Evolutionary conservation across 2,888 invertebrate species (phyloP).

Genomic region (Eurytoma adleriae): DNA sequence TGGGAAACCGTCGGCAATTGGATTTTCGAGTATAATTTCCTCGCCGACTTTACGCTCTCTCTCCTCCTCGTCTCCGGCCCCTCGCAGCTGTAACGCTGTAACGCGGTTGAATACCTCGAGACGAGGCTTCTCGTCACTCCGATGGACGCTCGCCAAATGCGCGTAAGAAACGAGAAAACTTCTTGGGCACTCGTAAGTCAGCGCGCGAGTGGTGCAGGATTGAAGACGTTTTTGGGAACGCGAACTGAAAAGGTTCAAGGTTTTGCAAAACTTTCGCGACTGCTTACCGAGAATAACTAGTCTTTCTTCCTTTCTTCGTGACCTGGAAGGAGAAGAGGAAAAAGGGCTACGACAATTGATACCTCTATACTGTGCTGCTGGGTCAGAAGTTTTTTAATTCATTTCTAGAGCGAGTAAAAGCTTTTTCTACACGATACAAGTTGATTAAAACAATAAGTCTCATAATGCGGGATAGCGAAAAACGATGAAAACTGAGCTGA

Average conservation of each 20-base stretch:
- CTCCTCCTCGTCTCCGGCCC: conserved; percentile 17
- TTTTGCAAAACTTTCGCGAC: not conserved
- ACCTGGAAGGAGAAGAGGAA: not conserved
- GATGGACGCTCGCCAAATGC: conserved; percentile 38
- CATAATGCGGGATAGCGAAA: too few species aligned
- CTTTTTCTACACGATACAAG: too few species aligned
- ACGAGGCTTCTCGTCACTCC: conserved; percentile 21
- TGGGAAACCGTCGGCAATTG: conserved; percentile 53
- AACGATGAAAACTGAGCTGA: too few species aligned
- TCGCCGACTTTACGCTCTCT: conserved; percentile 54
- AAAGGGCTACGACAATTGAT: not conserved
- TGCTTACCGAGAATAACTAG: not conserved
- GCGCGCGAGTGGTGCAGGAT: not conserved
- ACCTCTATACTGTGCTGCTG: not conserved
- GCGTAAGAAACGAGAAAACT: conserved; percentile 44
- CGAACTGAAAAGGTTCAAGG: conserved; percentile 1
- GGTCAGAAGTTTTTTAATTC: conserved; percentile 32
- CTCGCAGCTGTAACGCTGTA: not conserved
- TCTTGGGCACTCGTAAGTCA: conserved; percentile 3
- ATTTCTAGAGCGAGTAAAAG: not conserved
- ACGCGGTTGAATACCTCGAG: conserved; percentile 1
- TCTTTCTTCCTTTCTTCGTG: conserved; percentile 2
- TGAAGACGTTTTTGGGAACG: not conserved
- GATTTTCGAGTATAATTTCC: conserved; percentile 57
- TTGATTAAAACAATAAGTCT: too few species aligned